Conservation (phyloP, 1,140 invertebrate species). For the Nebria ingens region DNA sequence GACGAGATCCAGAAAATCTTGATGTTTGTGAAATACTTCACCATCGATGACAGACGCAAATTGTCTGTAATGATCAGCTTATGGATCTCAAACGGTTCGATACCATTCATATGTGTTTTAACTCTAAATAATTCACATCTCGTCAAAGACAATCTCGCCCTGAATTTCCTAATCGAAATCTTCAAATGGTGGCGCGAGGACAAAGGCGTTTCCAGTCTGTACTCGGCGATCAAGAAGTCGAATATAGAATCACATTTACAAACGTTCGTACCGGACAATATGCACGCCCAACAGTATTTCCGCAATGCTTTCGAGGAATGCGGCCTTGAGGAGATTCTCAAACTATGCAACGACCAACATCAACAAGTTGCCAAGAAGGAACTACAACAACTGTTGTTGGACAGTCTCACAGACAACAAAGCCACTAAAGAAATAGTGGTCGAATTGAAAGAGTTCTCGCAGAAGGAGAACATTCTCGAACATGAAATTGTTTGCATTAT, state of each 20-base stretch:
- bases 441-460: conserved; percentile 77
- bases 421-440: conserved; percentile 68
- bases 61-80: conserved; percentile 87
- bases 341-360: conserved; percentile 81
- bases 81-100: conserved; percentile 82
- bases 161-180: conserved; percentile 86
- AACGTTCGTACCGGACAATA: conserved; percentile 89
- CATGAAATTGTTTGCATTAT: conserved; percentile 80
- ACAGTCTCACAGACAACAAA: conserved; percentile 74
- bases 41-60: conserved; percentile 76
- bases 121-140: conserved; percentile 84
- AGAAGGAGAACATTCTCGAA: conserved; percentile 71
- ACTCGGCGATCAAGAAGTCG: conserved; percentile 76
- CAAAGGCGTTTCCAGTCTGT: conserved; percentile 75
- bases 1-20: conserved; percentile 95
- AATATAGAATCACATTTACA: conserved; percentile 79
- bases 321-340: conserved; percentile 77
- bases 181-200: conserved; percentile 86
- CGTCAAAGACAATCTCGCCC: conserved; percentile 86
- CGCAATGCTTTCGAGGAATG: conserved; percentile 73
- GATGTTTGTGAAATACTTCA: conserved; percentile 91
- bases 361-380: conserved; percentile 77
- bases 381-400: conserved; percentile 60
- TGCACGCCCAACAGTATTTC: conserved; percentile 82
- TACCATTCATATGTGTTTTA: conserved; percentile 72